A percentile compares a stretch with the other conserved stretches of the same genome.
These are phyloP conservation scores for Junco hyemalis DNA, from an alignment of 2,113 vertebrate genomes.

Conservation along the genomic window DNA sequence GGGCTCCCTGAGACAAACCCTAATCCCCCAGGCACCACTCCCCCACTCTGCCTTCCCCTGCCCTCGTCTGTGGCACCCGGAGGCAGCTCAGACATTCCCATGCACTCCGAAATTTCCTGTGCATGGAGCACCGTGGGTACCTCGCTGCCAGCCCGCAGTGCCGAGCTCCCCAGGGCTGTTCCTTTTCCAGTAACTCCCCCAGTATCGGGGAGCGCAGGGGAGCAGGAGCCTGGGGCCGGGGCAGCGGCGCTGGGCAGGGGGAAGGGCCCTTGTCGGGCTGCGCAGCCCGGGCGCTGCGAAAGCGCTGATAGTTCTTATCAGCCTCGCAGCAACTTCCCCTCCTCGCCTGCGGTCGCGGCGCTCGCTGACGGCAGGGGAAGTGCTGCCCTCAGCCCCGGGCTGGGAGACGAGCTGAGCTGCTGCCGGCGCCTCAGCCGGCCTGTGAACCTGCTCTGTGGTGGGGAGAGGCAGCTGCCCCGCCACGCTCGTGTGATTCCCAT, in stretches of 20 bases:
- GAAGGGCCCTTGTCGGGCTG: slow-evolving; percentile 33
- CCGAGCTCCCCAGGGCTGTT: not conserved
- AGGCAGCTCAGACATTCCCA: not conserved
- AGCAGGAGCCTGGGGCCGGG: rapidly evolving
- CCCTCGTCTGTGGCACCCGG: rapidly evolving
- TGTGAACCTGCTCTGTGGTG: rapidly evolving
- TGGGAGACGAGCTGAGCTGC: not conserved
- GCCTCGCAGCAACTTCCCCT: slow-evolving; percentile 65
- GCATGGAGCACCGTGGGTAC: rapidly evolving
- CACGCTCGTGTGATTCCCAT: rapidly evolving
- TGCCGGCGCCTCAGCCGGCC: rapidly evolving
- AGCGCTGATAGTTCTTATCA: slow-evolving; percentile 70
- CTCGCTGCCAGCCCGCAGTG: rapidly evolving
- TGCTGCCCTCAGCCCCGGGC: not conserved
- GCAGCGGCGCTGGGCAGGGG: not conserved
- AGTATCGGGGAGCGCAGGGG: not conserved
- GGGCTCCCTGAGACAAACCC: not conserved
- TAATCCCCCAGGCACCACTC: rapidly evolving
- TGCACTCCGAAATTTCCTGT: not conserved
- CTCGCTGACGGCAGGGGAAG: slow-evolving; percentile 38
- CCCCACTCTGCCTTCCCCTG: not conserved
- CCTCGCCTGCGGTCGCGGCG: slow-evolving; percentile 24
- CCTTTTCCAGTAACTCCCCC: slow-evolving; percentile 28
- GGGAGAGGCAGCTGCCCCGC: not conserved
- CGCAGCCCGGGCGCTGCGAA: not conserved